These are phyloP conservation scores for Martes martes DNA, from an alignment of 2,113 vertebrate species.

Conservation along the genomic window DNA sequence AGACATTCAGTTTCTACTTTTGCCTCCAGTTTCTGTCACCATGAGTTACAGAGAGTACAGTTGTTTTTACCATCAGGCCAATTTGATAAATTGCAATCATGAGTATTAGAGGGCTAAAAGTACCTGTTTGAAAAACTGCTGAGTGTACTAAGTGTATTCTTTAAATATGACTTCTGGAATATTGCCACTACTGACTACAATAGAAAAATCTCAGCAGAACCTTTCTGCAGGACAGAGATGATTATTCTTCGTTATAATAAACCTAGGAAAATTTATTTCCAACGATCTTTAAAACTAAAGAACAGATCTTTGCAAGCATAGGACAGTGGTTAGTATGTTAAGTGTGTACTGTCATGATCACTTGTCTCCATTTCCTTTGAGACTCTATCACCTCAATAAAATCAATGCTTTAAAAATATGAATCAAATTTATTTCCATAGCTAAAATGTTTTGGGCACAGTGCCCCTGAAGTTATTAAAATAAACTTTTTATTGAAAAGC, in stretches of 20 bases:
- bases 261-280: neutral
- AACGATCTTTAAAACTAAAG: neutral
- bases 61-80: neutral
- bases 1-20: neutral
- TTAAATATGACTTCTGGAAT: neutral
- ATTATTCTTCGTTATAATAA: neutral
- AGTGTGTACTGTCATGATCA: neutral
- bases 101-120: slow-evolving; percentile 1
- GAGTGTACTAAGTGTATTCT: neutral
- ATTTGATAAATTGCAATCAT: neutral
- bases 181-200: neutral
- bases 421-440: slow-evolving; percentile 28
- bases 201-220: neutral
- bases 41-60: neutral
- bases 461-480: slow-evolving; percentile 32
- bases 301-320: neutral
- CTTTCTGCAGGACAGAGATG: slow-evolving; percentile 12
- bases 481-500: slow-evolving; percentile 42
- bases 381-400: slow-evolving; percentile 29
- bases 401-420: neutral
- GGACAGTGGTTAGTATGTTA: neutral
- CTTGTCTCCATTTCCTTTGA: slow-evolving; percentile 10
- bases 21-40: neutral
- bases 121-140: neutral
- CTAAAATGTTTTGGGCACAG: slow-evolving; percentile 8